These are phyloP conservation scores for Mimumesa dahlbomi DNA, from an alignment of 2,888 invertebrate species.

Conservation along the genomic window DNA sequence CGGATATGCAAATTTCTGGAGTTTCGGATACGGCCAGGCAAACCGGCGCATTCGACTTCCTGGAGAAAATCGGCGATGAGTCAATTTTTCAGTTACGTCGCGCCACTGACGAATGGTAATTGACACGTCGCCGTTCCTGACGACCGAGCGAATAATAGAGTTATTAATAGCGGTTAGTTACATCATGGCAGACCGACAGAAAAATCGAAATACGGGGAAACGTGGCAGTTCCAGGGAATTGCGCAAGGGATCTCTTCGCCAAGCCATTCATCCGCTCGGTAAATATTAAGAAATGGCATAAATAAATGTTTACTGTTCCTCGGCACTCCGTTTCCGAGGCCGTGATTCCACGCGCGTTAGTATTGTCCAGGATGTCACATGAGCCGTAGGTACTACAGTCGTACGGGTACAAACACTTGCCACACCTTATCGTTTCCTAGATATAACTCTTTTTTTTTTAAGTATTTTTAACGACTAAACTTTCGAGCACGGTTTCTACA, in stretches of 20 bases:
- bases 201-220: constrained; percentile 6
- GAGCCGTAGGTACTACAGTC: too few species aligned
- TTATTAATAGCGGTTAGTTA: constrained; percentile 33
- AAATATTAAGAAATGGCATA: too few species aligned
- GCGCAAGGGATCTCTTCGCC: not conserved
- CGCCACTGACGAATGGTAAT: constrained; percentile 30
- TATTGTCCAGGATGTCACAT: too few species aligned
- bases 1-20: constrained; percentile 44
- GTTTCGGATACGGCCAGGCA: constrained; percentile 15
- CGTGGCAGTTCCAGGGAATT: not conserved
- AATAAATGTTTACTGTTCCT: too few species aligned
- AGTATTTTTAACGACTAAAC: too few species aligned
- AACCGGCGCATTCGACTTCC: constrained; percentile 19
- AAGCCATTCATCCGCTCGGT: too few species aligned
- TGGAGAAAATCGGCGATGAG: constrained; percentile 33
- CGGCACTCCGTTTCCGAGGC: too few species aligned
- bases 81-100: constrained; percentile 36
- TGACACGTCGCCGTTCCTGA: constrained; percentile 31
- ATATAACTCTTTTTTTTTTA: too few species aligned
- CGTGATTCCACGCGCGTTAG: too few species aligned
- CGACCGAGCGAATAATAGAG: constrained; percentile 23
- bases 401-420: too few species aligned
- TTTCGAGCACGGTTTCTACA: too few species aligned
- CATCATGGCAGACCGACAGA: not conserved
- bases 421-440: too few species aligned